Base-by-base conservation (phyloP, 2,888 invertebrate species). In the Lampropteryx suffumata region DNA sequence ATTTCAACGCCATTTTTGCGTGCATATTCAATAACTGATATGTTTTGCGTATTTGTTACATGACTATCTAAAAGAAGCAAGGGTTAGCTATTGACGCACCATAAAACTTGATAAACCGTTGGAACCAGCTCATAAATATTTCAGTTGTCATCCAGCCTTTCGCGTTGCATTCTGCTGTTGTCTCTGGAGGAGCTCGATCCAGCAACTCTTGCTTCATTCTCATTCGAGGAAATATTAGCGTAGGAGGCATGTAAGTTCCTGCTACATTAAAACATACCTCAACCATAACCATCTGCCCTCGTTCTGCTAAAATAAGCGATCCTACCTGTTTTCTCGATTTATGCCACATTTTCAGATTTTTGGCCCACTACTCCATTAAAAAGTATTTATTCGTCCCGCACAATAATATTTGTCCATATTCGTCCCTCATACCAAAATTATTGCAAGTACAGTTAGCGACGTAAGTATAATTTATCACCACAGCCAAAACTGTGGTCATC, bases 131-230 rank as follows among this genome's bases (percentile, higher is more conserved):
- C 7, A 27, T n/a, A 12, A 42, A 42, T 0, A 11, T 33, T 8
- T 42, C 42, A 27, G 26, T 27, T 11, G 26, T 26, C 9, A 42
- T 42, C 42, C 42, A 42, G 2, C 42, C 42, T 1, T 10, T 9
- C 9, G 33, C 13, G 14, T 42, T 26, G 11, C 42, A 42, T 13
- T 13, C 33, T n/a, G 42, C 33, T 27, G n/a, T 27, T 9, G 42
- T 33, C 3, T 14, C 27, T 12, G 33, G 42, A 14, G 42, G 42
- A 26, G 42, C 33, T 11, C 27, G 21, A 14, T 34, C 33, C 21
- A 42, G n/a, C 9, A 42, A 14, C 21, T 41, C 41, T 2, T 10
- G 32, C n/a, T 42, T 42, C 33, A 42, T 33, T 9, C 42, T 10
- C 13, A 27, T 13, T 14, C 42, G 9, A 10, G 42, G 42, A 24